Evolutionary conservation across 2,113 vertebrate genomes (phyloP).

Genomic region (Rhynchomys soricoides): DNA sequence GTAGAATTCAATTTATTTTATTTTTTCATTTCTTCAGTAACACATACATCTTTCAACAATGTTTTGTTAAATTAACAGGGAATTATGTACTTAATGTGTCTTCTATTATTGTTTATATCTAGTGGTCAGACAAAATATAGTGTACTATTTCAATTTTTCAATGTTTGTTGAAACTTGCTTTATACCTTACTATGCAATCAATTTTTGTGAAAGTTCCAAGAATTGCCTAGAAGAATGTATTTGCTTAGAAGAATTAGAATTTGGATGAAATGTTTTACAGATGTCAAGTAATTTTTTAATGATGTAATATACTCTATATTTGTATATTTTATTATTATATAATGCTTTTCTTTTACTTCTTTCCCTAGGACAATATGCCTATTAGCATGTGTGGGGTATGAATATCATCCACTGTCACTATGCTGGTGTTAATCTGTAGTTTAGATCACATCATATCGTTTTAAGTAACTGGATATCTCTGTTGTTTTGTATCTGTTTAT

Average conservation of each 20-base stretch:
- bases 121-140: neutral
- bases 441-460: no score
- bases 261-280: neutral
- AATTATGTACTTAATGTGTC: neutral
- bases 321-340: neutral
- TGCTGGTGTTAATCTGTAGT: no score
- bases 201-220: neutral
- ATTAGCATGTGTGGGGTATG: neutral
- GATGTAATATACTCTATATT: neutral
- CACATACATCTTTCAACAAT: neutral
- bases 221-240: neutral
- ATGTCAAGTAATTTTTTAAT: neutral
- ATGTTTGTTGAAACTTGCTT: neutral
- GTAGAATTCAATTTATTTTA: neutral
- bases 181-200: neutral
- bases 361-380: neutral
- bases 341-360: neutral
- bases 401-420: neutral
- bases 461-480: neutral
- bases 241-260: neutral
- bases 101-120: neutral
- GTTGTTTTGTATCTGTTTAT: neutral
- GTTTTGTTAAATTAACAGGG: neutral
- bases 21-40: neutral
- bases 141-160: neutral